A percentile compares a stretch with the other conserved stretches of the same genome.
Evolutionary conservation across 2,888 invertebrate species (phyloP).

Genomic region (Ophion ventricosus): DNA sequence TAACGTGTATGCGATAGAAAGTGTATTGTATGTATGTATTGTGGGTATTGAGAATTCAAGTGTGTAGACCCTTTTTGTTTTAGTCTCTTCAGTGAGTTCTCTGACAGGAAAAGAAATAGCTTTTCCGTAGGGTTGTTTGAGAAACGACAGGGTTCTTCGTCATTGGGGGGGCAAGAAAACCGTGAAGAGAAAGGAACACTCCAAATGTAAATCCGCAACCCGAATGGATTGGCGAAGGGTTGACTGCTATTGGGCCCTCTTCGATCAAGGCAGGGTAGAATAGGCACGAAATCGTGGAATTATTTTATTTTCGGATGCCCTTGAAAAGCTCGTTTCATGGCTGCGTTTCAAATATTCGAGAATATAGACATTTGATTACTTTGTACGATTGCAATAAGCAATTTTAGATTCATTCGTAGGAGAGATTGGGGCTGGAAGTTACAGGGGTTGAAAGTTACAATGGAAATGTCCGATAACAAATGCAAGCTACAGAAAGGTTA

Average conservation of each 20-base stretch:
- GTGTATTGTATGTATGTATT: neutral
- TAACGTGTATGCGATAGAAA: neutral
- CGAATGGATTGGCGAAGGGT: neutral
- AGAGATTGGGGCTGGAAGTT: too few relatives aligned
- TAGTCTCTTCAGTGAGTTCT: neutral
- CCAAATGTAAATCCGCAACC: neutral
- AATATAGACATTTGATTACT: neutral
- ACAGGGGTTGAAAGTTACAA: too few relatives aligned
- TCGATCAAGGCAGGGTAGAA: neutral
- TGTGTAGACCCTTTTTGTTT: neutral
- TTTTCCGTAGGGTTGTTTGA: constrained; percentile 1
- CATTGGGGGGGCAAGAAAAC: neutral
- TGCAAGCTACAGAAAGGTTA: too few relatives aligned
- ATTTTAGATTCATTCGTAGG: too few relatives aligned
- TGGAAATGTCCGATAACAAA: too few relatives aligned
- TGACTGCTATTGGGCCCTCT: neutral
- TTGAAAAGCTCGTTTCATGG: neutral
- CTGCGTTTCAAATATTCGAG: neutral
- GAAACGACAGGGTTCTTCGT: neutral
- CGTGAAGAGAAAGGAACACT: neutral
- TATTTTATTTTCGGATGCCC: neutral
- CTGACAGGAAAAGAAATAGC: neutral
- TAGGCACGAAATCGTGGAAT: constrained; percentile 6
- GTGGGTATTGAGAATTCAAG: neutral
- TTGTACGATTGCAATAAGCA: too few relatives aligned